These are phyloP conservation scores for Rhynchonycteris naso DNA, from an alignment of 2,797 vertebrate genomes.

Conservation along the genomic window DNA sequence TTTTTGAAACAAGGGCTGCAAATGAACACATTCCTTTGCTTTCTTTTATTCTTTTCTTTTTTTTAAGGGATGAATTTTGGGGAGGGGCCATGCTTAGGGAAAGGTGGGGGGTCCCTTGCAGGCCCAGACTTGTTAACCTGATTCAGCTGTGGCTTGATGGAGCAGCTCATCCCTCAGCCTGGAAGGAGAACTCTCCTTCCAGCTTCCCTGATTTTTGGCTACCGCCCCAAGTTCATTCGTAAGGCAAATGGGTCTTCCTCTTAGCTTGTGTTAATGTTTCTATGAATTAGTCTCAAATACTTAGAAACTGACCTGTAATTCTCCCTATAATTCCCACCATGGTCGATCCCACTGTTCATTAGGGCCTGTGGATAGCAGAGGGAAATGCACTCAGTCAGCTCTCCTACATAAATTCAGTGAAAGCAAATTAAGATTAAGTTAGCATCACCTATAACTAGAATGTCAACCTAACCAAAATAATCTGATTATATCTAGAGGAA, in stretches of 20 bases:
- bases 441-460: neutral
- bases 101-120: neutral
- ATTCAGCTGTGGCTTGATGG: neutral
- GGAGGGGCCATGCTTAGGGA: neutral
- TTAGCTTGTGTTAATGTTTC: neutral
- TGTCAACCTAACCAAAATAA: neutral
- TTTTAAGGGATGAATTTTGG: neutral
- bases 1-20: slow-evolving; percentile 15
- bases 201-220: neutral
- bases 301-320: neutral
- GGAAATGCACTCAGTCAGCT: neutral
- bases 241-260: neutral
- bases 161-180: neutral
- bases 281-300: neutral
- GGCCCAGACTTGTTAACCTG: neutral
- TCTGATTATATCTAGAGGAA: neutral
- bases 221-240: neutral
- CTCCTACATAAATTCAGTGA: neutral
- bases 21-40: neutral
- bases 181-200: neutral
- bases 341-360: rapidly evolving
- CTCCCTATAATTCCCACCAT: neutral
- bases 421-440: neutral
- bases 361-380: neutral
- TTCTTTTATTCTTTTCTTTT: neutral